Base-by-base conservation (phyloP, 2,113 vertebrate species). In the Oncorhynchus clarkii region DNA sequence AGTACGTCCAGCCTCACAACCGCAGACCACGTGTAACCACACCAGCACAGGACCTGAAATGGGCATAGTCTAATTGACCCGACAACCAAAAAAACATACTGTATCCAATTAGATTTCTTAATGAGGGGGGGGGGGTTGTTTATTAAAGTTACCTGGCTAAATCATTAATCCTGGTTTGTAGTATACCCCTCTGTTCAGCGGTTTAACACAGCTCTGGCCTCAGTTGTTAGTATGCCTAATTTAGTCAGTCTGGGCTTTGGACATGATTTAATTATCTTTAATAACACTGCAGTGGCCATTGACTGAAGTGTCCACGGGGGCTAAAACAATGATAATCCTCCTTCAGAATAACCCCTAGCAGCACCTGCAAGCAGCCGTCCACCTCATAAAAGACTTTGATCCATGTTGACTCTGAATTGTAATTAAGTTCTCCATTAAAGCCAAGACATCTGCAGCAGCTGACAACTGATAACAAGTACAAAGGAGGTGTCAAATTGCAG, bases 381-480 rank as follows among this genome's bases (percentile, higher is more conserved):
- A n/a, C 31, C 31, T 34, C 26, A 26, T 72, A 14, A 80, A 70
- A 71, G 67, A 75, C 74, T 77, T 80, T 26, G 69, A 80, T 73
- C 84, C 26, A 49, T 72, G 66, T 67, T 65, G 73, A 77, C 73
- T 64, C 60, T 0, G 71, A 70, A 83, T 83, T 73, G 79, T 82
- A 80, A 88, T 88, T 67, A 82, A 75, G 76, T 71, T 51, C 45
- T 71, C 39, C 70, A 45, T 70, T 74, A 62, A 70, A 51, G 71
- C 29, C 73, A 73, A 69, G 59, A 72, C 78, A 59, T 80, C 67
- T 60, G 74, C 62, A 39, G 71, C 18, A 78, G 74, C 74, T 72
- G 76, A 82, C 39, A 24, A 76, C 72, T 71, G 79, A 83, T 81
- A 81, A 76, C 64, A 60, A 74, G 70, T 70, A 77, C 67, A 79